phyloP scores from a whole-genome alignment of 92 coral and sea anemone genomes.

The Bergia sp. region DNA sequence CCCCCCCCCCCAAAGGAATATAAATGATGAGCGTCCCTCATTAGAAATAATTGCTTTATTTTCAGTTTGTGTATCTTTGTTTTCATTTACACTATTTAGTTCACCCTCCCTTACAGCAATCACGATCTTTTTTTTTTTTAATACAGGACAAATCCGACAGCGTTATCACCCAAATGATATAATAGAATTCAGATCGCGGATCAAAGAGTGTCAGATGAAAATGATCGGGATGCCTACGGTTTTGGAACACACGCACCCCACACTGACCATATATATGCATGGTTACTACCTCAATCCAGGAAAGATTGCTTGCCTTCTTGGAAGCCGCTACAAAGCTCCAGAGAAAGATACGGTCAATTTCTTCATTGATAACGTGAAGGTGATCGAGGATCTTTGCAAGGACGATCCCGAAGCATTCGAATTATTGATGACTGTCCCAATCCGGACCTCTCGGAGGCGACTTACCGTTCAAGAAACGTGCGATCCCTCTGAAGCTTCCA shows the following conservation, averaged over 20 bases:
- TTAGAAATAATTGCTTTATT: too few species aligned
- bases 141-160: neutral
- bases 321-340: slow-evolving; percentile 29
- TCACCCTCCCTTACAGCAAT: too few species aligned
- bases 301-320: slow-evolving; percentile 34
- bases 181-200: neutral
- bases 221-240: slow-evolving; percentile 16
- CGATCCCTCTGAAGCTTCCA: slow-evolving; percentile 1
- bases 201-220: neutral
- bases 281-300: slow-evolving; percentile 19
- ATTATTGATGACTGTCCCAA: slow-evolving; percentile 43
- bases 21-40: too few species aligned
- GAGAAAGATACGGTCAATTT: slow-evolving; percentile 30
- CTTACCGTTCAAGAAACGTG: slow-evolving; percentile 36
- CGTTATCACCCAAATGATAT: slow-evolving; percentile 36
- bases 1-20: too few species aligned
- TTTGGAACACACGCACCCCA: slow-evolving; percentile 36
- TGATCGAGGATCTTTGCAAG: slow-evolving; percentile 46
- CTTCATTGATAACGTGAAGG: slow-evolving; percentile 41
- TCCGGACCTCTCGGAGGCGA: slow-evolving; percentile 47
- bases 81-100: too few species aligned
- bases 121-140: too few species aligned
- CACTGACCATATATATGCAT: slow-evolving; percentile 44
- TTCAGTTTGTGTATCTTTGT: too few species aligned
- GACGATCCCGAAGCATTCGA: slow-evolving; percentile 57